A percentile compares a stretch with the other conserved stretches of the same genome.
Conservation (phyloP, 2,113 vertebrate species). For the Takifugu bimaculatus region DNA sequence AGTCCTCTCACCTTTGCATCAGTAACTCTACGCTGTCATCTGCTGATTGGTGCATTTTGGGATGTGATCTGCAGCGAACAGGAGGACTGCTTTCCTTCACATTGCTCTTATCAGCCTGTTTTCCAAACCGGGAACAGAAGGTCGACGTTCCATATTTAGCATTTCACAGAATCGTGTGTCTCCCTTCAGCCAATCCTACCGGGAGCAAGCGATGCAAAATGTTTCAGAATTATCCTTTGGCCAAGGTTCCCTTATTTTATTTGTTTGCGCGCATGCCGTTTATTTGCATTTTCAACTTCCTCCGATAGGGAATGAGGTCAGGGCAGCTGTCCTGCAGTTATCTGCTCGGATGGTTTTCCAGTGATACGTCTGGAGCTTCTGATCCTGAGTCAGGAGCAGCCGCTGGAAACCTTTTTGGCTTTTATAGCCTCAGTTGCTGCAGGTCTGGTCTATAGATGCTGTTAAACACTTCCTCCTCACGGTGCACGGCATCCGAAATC, state of each 20-base stretch:
- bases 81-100: no score
- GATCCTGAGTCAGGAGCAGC: slow-evolving; percentile 2
- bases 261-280: background rate
- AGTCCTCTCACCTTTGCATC: no score
- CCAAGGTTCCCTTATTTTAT: slow-evolving; percentile 6
- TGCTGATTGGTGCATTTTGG: no score
- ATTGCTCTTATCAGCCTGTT: no score
- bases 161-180: no score
- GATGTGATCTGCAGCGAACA: no score
- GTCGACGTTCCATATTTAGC: no score
- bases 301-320: slow-evolving; percentile 11
- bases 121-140: no score
- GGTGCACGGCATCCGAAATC: background rate
- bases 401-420: slow-evolving; percentile 17
- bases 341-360: slow-evolving; percentile 20
- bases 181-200: no score
- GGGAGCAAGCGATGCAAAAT: no score
- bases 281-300: slow-evolving; percentile 52
- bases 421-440: slow-evolving; percentile 6
- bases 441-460: slow-evolving; percentile 6
- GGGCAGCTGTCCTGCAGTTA: slow-evolving; percentile 11
- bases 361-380: background rate
- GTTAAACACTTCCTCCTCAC: slow-evolving; percentile 15
- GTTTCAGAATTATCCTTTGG: background rate
- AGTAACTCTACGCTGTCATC: no score